phyloP scores from a whole-genome alignment of 1,140 invertebrate species.

The Anoplophora glabripennis region DNA sequence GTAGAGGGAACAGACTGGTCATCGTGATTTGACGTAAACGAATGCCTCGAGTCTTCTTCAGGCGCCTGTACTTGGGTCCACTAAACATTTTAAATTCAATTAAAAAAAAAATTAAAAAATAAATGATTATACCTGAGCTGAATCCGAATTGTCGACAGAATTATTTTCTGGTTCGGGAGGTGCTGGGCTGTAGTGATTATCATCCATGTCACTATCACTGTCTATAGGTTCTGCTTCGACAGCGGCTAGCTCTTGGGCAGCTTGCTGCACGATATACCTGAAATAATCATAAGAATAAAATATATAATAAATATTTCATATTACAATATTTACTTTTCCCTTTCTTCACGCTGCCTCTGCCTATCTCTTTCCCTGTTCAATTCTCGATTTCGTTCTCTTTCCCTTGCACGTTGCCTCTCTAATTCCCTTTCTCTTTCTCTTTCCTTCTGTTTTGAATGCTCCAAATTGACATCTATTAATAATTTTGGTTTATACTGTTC shows the following conservation, averaged over 20 bases:
- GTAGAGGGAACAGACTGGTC: conserved; percentile 37
- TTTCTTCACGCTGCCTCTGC: conserved; percentile 51
- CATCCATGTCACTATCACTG: conserved; percentile 55
- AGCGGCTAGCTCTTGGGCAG: conserved; percentile 56
- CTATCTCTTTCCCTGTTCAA: conserved; percentile 54
- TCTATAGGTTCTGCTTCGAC: conserved; percentile 67
- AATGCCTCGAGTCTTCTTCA: conserved; percentile 46
- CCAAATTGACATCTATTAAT: conserved; percentile 65
- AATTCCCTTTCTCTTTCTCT: conserved; percentile 55
- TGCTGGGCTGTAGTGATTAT: conserved; percentile 39
- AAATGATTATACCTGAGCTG: conserved; percentile 32
- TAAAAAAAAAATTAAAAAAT: too few species aligned
- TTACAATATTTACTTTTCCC: conserved; percentile 43
- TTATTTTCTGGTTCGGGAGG: conserved; percentile 30
- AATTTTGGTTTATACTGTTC: conserved; percentile 80
- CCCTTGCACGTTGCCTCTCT: conserved; percentile 47
- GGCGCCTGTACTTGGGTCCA: conserved; percentile 45
- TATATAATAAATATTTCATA: too few species aligned
- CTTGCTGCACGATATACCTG: conserved; percentile 53
- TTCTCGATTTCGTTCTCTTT: conserved; percentile 53
- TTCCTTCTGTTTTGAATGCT: conserved; percentile 54
- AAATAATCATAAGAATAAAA: too few species aligned
- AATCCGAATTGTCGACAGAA: conserved; percentile 36
- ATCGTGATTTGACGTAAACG: conserved; percentile 40
- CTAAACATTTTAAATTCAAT: conserved; percentile 22